phyloP scores from a whole-genome alignment of 2,888 invertebrate species.

The Meteorus cinctellus region DNA sequence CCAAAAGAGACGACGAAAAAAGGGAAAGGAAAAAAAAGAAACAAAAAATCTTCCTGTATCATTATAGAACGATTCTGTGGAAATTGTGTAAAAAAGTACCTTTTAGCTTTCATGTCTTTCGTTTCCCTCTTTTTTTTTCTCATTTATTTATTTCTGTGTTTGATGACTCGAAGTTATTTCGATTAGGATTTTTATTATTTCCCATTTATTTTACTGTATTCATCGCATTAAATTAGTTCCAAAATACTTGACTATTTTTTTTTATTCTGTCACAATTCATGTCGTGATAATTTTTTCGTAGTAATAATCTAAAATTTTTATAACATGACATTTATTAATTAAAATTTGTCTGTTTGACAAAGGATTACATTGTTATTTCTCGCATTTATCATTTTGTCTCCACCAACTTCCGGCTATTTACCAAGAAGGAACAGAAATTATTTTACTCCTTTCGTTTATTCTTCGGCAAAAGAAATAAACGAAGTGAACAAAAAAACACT shows the following conservation, averaged over 20 bases:
- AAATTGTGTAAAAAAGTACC: slow-evolving; percentile 48
- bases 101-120: neutral
- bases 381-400: neutral
- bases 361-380: neutral
- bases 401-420: slow-evolving; percentile 28
- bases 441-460: slow-evolving; percentile 18
- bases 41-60: slow-evolving; percentile 48
- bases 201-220: neutral
- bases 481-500: neutral
- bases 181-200: slow-evolving; percentile 11
- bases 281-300: neutral
- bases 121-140: neutral
- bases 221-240: neutral
- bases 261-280: slow-evolving; percentile 9
- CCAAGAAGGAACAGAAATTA: slow-evolving; percentile 7
- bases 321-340: slow-evolving; percentile 14
- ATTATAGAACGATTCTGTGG: slow-evolving; percentile 50
- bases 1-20: slow-evolving; percentile 34
- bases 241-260: slow-evolving; percentile 15
- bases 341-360: neutral
- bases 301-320: slow-evolving; percentile 1
- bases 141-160: slow-evolving; percentile 21
- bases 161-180: slow-evolving; percentile 38
- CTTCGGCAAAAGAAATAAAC: neutral
- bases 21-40: slow-evolving; percentile 32